phyloP scores from a whole-genome alignment of 2,797 vertebrate genomes.

The Spinibarbus caldwelli region DNA sequence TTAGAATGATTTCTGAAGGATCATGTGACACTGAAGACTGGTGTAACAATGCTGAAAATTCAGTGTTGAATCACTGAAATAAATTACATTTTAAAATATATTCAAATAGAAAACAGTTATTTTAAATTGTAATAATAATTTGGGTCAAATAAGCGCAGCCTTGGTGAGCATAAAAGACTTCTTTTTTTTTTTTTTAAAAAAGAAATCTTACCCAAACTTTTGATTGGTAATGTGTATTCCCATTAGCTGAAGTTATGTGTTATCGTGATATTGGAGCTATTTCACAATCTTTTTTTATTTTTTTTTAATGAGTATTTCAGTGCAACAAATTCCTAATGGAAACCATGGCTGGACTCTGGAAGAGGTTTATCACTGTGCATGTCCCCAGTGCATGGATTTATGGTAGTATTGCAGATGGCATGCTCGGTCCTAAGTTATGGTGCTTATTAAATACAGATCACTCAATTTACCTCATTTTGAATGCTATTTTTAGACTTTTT shows the following conservation, averaged over 20 bases:
- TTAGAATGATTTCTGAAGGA: not conserved
- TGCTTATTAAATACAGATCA: constrained; percentile 50
- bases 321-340: not conserved
- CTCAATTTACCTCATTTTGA: constrained; percentile 50
- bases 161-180: not conserved
- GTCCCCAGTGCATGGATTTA: constrained; percentile 25
- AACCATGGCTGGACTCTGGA: constrained; percentile 22
- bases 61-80: not conserved
- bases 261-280: not conserved
- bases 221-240: not conserved
- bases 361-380: constrained; percentile 37
- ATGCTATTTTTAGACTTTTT: constrained; percentile 41
- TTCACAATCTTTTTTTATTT: not conserved
- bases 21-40: not conserved
- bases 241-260: not conserved
- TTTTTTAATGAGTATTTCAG: not conserved
- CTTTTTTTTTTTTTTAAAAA: not conserved
- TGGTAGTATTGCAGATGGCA: constrained; percentile 37
- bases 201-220: not conserved
- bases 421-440: constrained; percentile 40
- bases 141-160: not conserved
- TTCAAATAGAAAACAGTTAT: not conserved
- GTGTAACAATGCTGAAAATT: not conserved
- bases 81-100: not conserved
- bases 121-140: not conserved